Conservation (phyloP, 2,797 vertebrate species). For the Myotis pilosus region DNA sequence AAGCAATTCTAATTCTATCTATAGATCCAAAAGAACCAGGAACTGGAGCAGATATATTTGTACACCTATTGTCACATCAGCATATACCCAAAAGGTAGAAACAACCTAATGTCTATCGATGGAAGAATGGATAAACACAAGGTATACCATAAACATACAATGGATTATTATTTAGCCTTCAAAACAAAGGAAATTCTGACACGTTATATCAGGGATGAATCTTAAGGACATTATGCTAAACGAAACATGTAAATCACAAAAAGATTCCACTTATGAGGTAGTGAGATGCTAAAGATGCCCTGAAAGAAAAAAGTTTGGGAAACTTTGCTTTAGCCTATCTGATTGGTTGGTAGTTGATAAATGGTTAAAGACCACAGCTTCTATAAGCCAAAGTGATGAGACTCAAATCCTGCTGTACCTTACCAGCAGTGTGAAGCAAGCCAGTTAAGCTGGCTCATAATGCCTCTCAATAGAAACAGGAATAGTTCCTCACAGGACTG, state of each 20-base stretch:
- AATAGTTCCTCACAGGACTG: background rate
- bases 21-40: background rate
- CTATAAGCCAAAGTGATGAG: background rate
- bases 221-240: background rate
- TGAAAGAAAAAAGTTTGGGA: background rate
- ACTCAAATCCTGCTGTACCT: background rate
- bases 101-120: background rate
- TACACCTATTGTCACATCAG: background rate
- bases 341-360: background rate
- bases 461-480: background rate
- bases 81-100: background rate
- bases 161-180: background rate
- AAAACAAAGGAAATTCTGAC: conserved; percentile 19
- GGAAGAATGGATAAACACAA: background rate
- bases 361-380: background rate
- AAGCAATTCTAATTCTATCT: background rate
- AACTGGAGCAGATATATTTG: background rate
- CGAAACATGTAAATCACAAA: background rate
- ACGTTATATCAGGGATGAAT: background rate
- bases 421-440: background rate
- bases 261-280: background rate
- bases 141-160: background rate
- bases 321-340: background rate
- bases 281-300: background rate
- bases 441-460: background rate